These are phyloP conservation scores for Macrophya alboannulata DNA, from an alignment of 2,888 invertebrate species.

Conservation along the genomic window DNA sequence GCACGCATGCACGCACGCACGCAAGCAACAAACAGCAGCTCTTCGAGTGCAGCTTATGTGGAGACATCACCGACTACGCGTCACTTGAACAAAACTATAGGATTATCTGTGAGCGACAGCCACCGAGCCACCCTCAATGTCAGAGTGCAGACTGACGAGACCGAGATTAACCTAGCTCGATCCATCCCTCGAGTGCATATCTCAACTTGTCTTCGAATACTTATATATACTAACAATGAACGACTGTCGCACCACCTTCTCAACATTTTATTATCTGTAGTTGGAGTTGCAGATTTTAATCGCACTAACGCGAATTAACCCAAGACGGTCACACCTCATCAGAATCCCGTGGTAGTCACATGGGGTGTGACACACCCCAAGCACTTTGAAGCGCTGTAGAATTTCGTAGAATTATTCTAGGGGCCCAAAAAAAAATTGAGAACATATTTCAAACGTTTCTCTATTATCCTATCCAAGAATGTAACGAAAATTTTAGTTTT, in stretches of 20 bases:
- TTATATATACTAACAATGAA: background rate
- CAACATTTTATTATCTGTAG: no score
- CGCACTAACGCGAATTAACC: background rate
- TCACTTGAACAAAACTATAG: slow-evolving; percentile 26
- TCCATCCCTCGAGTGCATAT: background rate
- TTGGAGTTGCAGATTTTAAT: slow-evolving; percentile 9
- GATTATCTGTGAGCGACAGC: slow-evolving; percentile 51
- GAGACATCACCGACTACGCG: background rate
- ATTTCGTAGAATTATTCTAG: no score
- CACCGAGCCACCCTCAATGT: slow-evolving; percentile 4
- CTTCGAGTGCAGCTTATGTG: background rate
- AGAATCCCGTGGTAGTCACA: no score
- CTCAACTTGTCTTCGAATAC: slow-evolving; percentile 3
- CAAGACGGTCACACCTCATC: no score
- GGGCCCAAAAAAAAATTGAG: no score
- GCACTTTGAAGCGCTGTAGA: no score
- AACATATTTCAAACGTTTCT: no score
- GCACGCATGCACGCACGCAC: background rate
- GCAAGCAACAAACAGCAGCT: slow-evolving; percentile 32
- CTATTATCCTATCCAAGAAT: no score
- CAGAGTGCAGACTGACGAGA: slow-evolving; percentile 47
- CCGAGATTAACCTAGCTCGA: slow-evolving; percentile 17
- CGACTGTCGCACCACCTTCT: no score
- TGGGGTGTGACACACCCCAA: no score
- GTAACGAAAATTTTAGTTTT: no score